Base-by-base conservation (phyloP, 1,140 invertebrate genomes). In the Drosophila auraria region DNA sequence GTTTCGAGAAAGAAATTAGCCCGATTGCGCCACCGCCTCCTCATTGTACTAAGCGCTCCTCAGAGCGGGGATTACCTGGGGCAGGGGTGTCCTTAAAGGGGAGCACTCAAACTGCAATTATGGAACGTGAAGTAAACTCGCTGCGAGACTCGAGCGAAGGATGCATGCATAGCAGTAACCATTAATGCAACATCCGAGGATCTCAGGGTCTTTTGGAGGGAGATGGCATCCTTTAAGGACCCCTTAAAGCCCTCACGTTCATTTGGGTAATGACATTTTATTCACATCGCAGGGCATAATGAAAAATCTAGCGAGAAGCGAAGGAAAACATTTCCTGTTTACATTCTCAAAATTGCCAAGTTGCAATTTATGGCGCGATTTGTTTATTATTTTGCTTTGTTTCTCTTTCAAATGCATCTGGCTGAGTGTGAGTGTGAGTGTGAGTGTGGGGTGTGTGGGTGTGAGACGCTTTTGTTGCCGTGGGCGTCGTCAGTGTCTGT, bases 281-380 rank as follows among this genome's bases (percentile, higher is more conserved):
- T 63, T 59, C 61, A 65, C 57, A 66, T 56, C 36, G 45, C 53
- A 61, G 6, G 40, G 14, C 25, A 42, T 40, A 50, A 59, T 57
- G 49, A 58, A 77, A 83, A 69, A 66, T 53, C 38, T 45, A 79
- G 60, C 78, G 56, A 58, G 65, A 59, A 71, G 58, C 54, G 44
- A 64, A 78, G 66, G 63, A 87, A 87, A 89, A 89, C 77, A 89
- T 87, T 89, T 87, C 83, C 84, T 87, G 84, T 87, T 87, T 87
- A 89, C 84, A 78, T 87, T 89, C 65, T 66, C 64, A 73, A 83
- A 87, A 89, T 89, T 71, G 68, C 80, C 82, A 70, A 83, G 80
- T 87, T 87, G 80, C 80, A 87, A 87, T 89, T 89, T 87, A 87
- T 87, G 84, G 80, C 68, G 68, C 76, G 71, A 74, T 76, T 87